Conservation (phyloP, 2,888 invertebrate species). For the Microplitis manilae region DNA sequence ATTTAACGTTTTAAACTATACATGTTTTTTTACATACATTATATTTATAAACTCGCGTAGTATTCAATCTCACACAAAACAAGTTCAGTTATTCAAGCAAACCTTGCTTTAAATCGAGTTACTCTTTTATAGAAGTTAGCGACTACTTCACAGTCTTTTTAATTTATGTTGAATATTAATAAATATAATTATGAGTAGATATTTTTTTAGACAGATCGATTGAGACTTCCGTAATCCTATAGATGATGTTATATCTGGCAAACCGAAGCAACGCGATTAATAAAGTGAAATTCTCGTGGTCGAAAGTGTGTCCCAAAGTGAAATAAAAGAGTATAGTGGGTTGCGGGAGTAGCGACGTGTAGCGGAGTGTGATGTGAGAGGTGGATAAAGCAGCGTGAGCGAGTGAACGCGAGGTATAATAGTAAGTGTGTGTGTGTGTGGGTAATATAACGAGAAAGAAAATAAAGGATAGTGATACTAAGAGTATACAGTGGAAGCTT, state of each 20-base stretch:
- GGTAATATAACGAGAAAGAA: constrained; percentile 14
- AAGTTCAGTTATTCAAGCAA: neutral
- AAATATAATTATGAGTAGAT: too few relatives aligned
- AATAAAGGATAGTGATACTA: constrained; percentile 22
- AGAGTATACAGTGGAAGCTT: constrained; percentile 41
- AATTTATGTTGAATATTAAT: too few relatives aligned
- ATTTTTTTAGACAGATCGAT: too few relatives aligned
- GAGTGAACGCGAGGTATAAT: neutral
- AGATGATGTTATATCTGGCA: too few relatives aligned
- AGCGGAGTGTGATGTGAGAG: neutral
- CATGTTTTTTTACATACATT: neutral
- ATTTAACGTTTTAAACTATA: neutral
- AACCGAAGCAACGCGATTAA: neutral
- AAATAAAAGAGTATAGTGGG: constrained; percentile 12
- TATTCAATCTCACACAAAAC: neutral
- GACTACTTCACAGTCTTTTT: neutral
- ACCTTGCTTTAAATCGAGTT: neutral
- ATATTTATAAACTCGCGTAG: neutral
- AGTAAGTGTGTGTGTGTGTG: neutral
- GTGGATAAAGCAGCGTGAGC: neutral
- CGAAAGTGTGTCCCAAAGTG: constrained; percentile 7
- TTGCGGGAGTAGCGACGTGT: neutral
- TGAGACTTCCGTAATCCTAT: too few relatives aligned
- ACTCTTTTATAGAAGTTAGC: neutral
- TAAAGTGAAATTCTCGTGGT: constrained; percentile 44